Evolutionary conservation across 2,888 invertebrate species (phyloP).

Genomic region (Trissolcus brochymenae): DNA sequence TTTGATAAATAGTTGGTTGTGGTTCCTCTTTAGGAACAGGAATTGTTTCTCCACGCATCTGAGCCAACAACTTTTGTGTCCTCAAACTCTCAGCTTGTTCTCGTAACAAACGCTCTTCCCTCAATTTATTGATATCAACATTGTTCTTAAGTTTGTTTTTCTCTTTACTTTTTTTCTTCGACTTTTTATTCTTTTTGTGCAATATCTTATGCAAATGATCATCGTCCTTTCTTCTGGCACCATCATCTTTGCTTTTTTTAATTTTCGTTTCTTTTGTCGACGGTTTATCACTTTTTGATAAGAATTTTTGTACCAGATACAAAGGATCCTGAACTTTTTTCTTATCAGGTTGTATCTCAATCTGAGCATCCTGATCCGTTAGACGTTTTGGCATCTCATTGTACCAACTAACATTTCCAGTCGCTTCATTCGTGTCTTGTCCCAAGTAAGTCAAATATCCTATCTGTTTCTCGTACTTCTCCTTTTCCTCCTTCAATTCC

Average conservation of each 20-base stretch:
- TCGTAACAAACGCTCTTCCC: slow-evolving; percentile 87
- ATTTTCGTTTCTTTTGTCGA: slow-evolving; percentile 5
- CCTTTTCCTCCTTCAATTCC: slow-evolving; percentile 93
- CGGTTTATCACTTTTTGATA: slow-evolving; percentile 64
- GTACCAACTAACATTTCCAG: slow-evolving; percentile 94
- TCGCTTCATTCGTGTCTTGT: slow-evolving; percentile 91
- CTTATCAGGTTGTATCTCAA: slow-evolving; percentile 82
- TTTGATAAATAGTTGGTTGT: slow-evolving; percentile 80
- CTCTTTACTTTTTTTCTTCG: slow-evolving; percentile 68
- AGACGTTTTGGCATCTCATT: slow-evolving; percentile 82
- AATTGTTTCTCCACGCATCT: slow-evolving; percentile 79
- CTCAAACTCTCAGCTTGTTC: slow-evolving; percentile 87
- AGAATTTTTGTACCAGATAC: slow-evolving; percentile 81
- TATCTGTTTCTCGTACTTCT: slow-evolving; percentile 98
- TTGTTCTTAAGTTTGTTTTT: slow-evolving; percentile 54
- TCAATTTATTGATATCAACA: slow-evolving; percentile 81
- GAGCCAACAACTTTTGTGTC: slow-evolving; percentile 84
- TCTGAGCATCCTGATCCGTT: slow-evolving; percentile 77
- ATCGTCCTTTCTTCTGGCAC: neutral
- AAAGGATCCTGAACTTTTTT: slow-evolving; percentile 87
- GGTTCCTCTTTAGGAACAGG: slow-evolving; percentile 66
- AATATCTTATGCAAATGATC: slow-evolving; percentile 27
- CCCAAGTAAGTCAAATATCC: slow-evolving; percentile 97
- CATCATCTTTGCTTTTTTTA: slow-evolving; percentile 17
- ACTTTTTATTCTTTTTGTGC: slow-evolving; percentile 61